A percentile compares a stretch with the other conserved stretches of the same genome.
These are phyloP conservation scores for Oryctes rhinoceros DNA, from an alignment of 1,140 invertebrate species.

Conservation along the genomic window DNA sequence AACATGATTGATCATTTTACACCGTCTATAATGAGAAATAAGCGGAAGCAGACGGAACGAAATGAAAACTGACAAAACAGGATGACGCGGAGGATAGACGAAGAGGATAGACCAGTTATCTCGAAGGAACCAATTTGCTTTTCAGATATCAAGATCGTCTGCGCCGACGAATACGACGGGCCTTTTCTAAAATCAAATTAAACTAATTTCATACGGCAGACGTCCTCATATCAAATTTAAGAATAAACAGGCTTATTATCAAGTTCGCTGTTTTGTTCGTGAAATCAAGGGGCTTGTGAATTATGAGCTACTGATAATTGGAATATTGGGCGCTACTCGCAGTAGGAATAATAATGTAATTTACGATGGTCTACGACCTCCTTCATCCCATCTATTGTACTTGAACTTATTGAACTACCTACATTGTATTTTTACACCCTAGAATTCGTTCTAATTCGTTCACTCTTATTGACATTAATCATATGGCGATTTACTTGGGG, in stretches of 20 bases:
- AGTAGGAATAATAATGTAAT: background rate
- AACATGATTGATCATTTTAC: too few relatives aligned
- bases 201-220: background rate
- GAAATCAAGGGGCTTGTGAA: background rate
- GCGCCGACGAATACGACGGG: too few relatives aligned
- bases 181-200: background rate
- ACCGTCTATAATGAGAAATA: too few relatives aligned
- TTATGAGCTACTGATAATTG: background rate
- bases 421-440: background rate
- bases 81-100: too few relatives aligned
- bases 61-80: too few relatives aligned
- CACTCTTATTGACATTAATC: too few relatives aligned
- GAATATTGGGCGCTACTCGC: background rate
- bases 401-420: background rate
- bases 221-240: background rate
- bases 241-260: too few relatives aligned
- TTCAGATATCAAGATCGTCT: too few relatives aligned
- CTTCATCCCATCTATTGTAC: background rate
- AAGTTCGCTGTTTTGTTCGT: background rate
- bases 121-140: too few relatives aligned
- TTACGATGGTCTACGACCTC: background rate
- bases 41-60: too few relatives aligned
- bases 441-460: background rate
- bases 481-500: too few relatives aligned
- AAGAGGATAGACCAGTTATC: too few relatives aligned